Conservation (phyloP, 2,113 vertebrate genomes). For the Myrmophylax atrothorax region DNA sequence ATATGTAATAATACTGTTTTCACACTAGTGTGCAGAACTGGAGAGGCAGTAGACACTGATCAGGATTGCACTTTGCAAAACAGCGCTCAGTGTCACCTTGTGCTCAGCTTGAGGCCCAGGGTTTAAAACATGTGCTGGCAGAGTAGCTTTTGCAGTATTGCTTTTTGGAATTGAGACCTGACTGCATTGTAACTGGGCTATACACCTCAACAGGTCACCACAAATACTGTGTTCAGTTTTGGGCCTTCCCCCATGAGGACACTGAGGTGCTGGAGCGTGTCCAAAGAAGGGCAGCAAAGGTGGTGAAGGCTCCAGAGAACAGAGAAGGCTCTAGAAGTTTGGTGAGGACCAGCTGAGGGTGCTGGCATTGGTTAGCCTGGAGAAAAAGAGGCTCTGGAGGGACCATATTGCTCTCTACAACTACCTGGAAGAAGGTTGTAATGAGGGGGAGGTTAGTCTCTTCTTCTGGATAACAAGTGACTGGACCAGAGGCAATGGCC, state of each 20-base stretch:
- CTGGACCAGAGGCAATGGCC: background rate
- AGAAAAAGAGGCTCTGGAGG: background rate
- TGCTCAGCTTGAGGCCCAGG: background rate
- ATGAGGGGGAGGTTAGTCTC: rapidly evolving
- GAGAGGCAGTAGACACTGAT: background rate
- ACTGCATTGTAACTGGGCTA: background rate
- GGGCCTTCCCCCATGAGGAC: background rate
- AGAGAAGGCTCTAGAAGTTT: no score
- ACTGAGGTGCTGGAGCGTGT: rapidly evolving
- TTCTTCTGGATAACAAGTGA: background rate
- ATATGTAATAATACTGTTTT: background rate
- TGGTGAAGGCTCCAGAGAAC: background rate
- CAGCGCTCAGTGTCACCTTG: background rate
- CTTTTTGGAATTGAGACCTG: background rate
- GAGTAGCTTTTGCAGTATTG: background rate
- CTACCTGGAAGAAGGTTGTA: background rate
- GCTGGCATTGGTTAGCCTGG: background rate
- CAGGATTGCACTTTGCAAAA: background rate
- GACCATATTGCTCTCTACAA: no score
- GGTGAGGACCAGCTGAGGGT: background rate
- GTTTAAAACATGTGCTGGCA: background rate
- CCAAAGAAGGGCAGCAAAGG: rapidly evolving
- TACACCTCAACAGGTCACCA: background rate
- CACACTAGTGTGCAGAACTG: background rate
- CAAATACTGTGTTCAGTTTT: background rate